A percentile compares a stretch with the other conserved stretches of the same genome.
phyloP scores from a whole-genome alignment of 2,797 vertebrate species.

The Pseudocheirus occidentalis region DNA sequence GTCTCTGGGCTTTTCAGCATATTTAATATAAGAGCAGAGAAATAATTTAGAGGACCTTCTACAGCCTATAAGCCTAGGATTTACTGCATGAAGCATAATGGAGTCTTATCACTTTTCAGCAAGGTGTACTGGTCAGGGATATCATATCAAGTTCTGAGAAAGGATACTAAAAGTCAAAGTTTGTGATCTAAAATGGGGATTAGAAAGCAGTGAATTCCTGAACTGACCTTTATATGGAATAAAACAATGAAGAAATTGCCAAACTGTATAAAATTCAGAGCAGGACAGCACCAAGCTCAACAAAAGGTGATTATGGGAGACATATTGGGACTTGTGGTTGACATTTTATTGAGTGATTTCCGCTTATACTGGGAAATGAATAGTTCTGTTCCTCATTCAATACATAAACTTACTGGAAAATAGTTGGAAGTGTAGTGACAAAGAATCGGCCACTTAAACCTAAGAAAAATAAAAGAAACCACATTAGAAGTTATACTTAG shows the following conservation, averaged over 20 bases:
- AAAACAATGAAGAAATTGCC: background rate
- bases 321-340: background rate
- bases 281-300: background rate
- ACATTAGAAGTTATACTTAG: conserved; percentile 41
- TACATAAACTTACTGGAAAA: conserved; percentile 89
- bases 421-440: conserved; percentile 91
- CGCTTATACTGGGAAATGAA: conserved; percentile 19
- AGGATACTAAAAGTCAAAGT: background rate
- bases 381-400: background rate
- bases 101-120: background rate
- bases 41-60: background rate
- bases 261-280: background rate
- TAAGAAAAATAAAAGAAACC: conserved; percentile 78
- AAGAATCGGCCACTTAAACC: conserved; percentile 92
- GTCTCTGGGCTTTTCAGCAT: background rate
- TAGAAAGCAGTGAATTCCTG: background rate
- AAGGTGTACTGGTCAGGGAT: background rate
- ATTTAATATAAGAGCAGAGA: background rate
- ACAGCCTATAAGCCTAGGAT: background rate
- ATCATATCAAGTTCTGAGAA: background rate
- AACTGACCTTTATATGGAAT: background rate
- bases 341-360: background rate
- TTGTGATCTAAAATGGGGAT: background rate
- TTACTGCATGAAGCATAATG: background rate
- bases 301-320: background rate